Percentiles rank a stretch among this genome's conserved stretches.
These are phyloP conservation scores for Arctopsyche grandis DNA, from an alignment of 1,140 invertebrate species.

Conservation along the genomic window DNA sequence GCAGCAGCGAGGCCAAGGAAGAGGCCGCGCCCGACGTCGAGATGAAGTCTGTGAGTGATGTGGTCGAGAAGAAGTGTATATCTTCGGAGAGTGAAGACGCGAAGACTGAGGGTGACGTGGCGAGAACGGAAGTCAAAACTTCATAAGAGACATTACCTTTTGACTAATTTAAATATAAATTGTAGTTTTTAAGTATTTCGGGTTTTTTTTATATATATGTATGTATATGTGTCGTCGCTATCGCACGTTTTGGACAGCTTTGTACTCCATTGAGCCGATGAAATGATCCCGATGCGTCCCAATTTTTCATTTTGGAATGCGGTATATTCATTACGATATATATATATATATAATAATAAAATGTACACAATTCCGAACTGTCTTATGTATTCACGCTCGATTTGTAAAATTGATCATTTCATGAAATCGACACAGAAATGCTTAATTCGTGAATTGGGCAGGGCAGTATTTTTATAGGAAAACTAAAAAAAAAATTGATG, in stretches of 20 bases:
- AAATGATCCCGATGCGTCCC: no score
- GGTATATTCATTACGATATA: background rate
- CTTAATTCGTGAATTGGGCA: no score
- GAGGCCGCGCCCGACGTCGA: background rate
- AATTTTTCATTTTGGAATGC: background rate
- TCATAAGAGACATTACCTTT: slow-evolving; percentile 29
- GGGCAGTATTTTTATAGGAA: no score
- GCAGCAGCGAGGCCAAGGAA: background rate
- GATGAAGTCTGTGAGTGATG: slow-evolving; percentile 21
- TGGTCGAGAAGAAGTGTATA: slow-evolving; percentile 27
- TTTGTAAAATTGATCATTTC: no score
- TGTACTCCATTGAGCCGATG: slow-evolving; percentile 7
- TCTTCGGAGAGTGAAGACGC: slow-evolving; percentile 11
- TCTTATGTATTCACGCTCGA: no score
- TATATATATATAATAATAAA: no score
- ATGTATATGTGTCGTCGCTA: slow-evolving; percentile 20
- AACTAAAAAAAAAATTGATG: no score
- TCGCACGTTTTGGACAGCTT: slow-evolving; percentile 43
- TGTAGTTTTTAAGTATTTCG: slow-evolving; percentile 39
- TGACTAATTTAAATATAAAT: slow-evolving; percentile 14
- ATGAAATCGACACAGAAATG: no score
- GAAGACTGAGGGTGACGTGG: slow-evolving; percentile 35
- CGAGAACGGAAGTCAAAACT: slow-evolving; percentile 26
- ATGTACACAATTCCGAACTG: no score
- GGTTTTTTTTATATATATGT: slow-evolving; percentile 2